Base-by-base conservation (phyloP, 1,140 invertebrate genomes). In the Delia radicum region DNA sequence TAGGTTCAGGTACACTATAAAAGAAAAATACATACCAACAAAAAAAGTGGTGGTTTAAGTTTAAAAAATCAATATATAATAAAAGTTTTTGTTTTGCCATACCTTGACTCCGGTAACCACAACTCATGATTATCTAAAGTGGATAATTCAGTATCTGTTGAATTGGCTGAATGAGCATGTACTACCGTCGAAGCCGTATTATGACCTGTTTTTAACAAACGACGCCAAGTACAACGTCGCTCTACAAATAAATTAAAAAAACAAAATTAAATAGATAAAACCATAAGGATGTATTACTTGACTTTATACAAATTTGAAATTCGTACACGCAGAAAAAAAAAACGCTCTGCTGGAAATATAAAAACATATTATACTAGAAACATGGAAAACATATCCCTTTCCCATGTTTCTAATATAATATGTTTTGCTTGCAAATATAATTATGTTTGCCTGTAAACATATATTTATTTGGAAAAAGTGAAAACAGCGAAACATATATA, bases 61-160 rank as follows among this genome's bases (percentile, higher is more conserved):
- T 18, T 12, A 55, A 27, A 6, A 24, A 72, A 72, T 21, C n/a
- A 15, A 31, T 13, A 62, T 55, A 21, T 37, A 29, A 37, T 15
- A 65, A 63, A 33, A 26, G 33, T 29, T 42, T 0, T 29, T 61
- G 55, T 65, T 21, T 37, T 12, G 13, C 65, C 55, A 79, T 82
- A 90, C 89, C 89, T 89, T 62, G 91, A 91, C 77, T 94, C 93
- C 69, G 92, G 92, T 42, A 94, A 87, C 93, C 93, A 94, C 3
- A 94, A 88, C 78, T 94, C 93, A 82, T 94, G 92, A 13, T 92
- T 93, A 82, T 94, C 93, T 76, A 94, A 87, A 0, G 92, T 93
- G 46, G 93, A 93, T 42, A 94, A 87, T 82, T 95, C 94, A 1
- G 93, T 94, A 80, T 94, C 93, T 0, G 93, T 94, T 10, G 93